phyloP scores from a whole-genome alignment of 1,140 invertebrate genomes.

The Idris sp. region DNA sequence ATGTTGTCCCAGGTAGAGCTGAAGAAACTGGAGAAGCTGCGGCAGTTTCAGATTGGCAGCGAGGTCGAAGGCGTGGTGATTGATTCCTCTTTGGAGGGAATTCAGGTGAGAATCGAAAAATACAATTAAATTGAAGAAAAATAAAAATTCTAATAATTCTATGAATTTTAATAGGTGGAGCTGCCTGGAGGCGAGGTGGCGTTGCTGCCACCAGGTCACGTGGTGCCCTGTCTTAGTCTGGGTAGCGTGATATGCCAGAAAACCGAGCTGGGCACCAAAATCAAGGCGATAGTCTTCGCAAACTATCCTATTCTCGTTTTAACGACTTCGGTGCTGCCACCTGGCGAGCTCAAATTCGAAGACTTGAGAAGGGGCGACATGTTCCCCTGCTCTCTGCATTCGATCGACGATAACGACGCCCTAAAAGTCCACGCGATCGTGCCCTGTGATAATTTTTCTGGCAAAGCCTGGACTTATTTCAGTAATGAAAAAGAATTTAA shows the following conservation, averaged over 20 bases:
- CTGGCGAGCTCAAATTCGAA: slow-evolving; percentile 31
- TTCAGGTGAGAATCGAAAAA: slow-evolving; percentile 59
- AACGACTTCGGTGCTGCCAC: slow-evolving; percentile 62
- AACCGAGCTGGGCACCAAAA: slow-evolving; percentile 61
- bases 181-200: slow-evolving; percentile 26
- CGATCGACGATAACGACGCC: slow-evolving; percentile 3
- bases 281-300: slow-evolving; percentile 68
- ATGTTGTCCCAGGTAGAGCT: no score
- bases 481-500: neutral
- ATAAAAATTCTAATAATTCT: no score
- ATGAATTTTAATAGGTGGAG: no score
- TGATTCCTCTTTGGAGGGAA: slow-evolving; percentile 66
- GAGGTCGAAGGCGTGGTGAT: slow-evolving; percentile 65
- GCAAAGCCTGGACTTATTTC: neutral
- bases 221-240: slow-evolving; percentile 68
- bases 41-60: slow-evolving; percentile 66
- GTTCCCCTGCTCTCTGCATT: slow-evolving; percentile 66
- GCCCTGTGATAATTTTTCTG: slow-evolving; percentile 14
- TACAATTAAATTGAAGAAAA: no score
- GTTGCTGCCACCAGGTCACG: slow-evolving; percentile 71
- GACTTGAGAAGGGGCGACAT: slow-evolving; percentile 63
- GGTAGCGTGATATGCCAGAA: slow-evolving; percentile 63
- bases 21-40: neutral
- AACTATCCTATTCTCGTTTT: slow-evolving; percentile 66
- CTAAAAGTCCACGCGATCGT: slow-evolving; percentile 2